Evolutionary conservation across 2,797 vertebrate genomes (phyloP), one percentile per base, ranked within the genome.

Genomic region (Takifugu rubripes): DNA sequence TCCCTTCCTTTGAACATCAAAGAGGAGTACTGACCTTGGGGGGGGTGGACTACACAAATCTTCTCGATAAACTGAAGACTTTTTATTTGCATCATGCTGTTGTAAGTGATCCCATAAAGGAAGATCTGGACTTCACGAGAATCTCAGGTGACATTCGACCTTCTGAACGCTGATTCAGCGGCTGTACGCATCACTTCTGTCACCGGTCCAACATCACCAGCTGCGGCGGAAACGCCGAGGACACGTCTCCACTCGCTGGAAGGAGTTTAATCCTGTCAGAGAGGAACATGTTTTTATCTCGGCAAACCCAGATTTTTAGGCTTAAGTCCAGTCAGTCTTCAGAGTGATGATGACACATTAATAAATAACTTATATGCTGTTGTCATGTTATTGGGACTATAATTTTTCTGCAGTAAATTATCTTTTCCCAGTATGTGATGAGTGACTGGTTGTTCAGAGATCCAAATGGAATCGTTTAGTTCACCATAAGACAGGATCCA

Each of bases 1-100:
- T 83, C 84, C 0, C 67, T 92, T 67, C 86, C 93, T 0, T 77
- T 97, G 84, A 92, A 89, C 7, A 93, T 98, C 88, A 98, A 98
- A 72, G 95, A 98, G 70, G 96, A 98, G 81, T 98, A 93, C 88
- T 91, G 54, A 54, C 0, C 12, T 52, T 4, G 11, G 51, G 10
- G 65, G 52, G 27, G 2, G 16, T 25, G 57, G 60, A 73, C 73
- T 66, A 43, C 21, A 57, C 52, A 63, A 46, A 3, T 11, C 44
- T 21, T 10, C 44, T 44, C 44, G 1, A 21, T 2, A 21, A 4
- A 45, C 44, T 46, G 44, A 17, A 45, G 17, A 33, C 1, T 40
- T 14, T 40, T 40, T 40, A 12, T 14, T 40, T 14, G 36, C 36
- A 10, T 14, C 36, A 10, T 3, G 36, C 36, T 36, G 4, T 40